Evolutionary conservation across 2,797 vertebrate genomes (phyloP).

Genomic region (Macrochelys suwanniensis): DNA sequence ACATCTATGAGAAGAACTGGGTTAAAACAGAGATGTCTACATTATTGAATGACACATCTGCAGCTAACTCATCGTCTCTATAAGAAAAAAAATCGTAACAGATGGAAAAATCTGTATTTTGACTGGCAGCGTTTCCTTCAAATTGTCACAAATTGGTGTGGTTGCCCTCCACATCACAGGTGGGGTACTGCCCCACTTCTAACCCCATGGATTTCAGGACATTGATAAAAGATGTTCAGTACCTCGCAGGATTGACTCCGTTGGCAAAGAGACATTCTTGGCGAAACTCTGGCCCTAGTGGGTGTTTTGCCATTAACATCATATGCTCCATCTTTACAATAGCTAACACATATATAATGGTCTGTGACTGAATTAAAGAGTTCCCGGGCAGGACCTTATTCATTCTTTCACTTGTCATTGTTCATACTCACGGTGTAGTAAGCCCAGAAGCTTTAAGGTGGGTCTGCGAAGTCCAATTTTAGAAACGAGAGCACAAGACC

Average conservation of each 20-base stretch:
- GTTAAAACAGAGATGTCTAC: background rate
- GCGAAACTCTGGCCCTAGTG: background rate
- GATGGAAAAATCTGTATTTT: rapidly evolving
- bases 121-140: rapidly evolving
- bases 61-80: rapidly evolving
- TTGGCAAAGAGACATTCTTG: background rate
- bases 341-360: background rate
- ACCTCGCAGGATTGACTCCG: background rate
- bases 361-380: background rate
- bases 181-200: background rate
- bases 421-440: background rate
- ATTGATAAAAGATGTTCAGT: background rate
- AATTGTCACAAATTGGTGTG: background rate
- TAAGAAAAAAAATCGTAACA: rapidly evolving
- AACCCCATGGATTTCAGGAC: background rate
- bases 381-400: background rate
- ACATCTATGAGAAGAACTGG: background rate
- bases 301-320: background rate
- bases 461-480: constrained; percentile 11
- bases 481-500: background rate
- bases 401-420: background rate
- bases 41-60: rapidly evolving
- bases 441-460: constrained; percentile 16
- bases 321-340: background rate
- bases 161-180: background rate